These are phyloP conservation scores for Catostylus mosaicus DNA, from an alignment of 30 jellyfish, hydroid and myxozoan genomes.

Conservation along the genomic window DNA sequence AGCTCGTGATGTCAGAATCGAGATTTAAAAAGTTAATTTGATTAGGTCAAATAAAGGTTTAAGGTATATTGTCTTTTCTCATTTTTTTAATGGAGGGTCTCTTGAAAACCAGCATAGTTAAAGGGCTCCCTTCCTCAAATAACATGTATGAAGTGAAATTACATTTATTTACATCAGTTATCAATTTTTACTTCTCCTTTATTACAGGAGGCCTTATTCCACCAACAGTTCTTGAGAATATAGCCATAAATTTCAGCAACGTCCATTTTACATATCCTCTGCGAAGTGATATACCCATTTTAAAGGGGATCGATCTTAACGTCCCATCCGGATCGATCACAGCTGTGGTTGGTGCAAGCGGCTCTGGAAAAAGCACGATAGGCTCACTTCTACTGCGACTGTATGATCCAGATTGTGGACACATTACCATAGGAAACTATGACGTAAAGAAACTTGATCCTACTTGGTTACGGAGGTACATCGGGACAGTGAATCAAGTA, in stretches of 20 bases:
- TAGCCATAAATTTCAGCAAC: conserved; percentile 67
- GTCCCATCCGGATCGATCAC: conserved; percentile 86
- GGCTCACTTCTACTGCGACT: conserved; percentile 90
- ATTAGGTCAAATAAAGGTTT: no score
- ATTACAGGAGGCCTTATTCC: conserved; percentile 86
- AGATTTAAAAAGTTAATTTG: no score
- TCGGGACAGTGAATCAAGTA: conserved; percentile 98
- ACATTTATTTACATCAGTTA: no score
- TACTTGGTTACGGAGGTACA: conserved; percentile 70
- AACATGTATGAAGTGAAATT: no score
- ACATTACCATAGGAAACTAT: conserved; percentile 73
- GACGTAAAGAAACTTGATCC: conserved; percentile 85
- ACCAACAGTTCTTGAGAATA: conserved; percentile 37
- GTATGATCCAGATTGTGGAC: conserved; percentile 91
- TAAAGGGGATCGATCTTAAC: conserved; percentile 63
- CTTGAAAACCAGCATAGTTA: no score
- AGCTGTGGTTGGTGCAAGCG: conserved; percentile 99
- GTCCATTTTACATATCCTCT: conserved; percentile 81
- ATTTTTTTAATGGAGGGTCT: no score
- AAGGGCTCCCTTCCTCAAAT: no score
- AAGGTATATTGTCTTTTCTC: no score
- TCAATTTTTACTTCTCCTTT: conserved; percentile 1
- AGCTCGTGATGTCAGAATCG: no score
- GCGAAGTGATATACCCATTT: conserved; percentile 65
- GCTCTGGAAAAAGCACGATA: conserved; percentile 97